phyloP scores from a whole-genome alignment of 2,797 vertebrate species.

The Eurystomus glaucurus region DNA sequence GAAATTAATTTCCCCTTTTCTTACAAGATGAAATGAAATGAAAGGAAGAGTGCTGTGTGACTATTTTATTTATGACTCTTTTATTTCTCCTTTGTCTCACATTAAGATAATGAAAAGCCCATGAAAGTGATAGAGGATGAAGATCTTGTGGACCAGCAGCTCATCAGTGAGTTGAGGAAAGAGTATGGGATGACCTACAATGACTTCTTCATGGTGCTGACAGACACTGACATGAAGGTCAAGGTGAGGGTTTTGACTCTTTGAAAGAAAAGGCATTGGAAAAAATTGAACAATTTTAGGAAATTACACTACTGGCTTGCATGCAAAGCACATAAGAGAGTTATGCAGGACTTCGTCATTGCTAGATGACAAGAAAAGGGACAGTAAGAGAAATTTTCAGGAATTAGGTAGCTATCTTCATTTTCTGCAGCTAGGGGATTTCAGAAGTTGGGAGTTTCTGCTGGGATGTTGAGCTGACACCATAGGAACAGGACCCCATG shows the following conservation, averaged over 20 bases:
- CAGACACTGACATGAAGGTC: constrained; percentile 93
- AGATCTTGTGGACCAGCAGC: constrained; percentile 93
- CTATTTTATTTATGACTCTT: neutral
- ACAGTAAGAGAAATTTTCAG: neutral
- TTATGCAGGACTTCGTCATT: neutral
- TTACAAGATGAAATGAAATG: constrained; percentile 1
- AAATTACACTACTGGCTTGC: neutral
- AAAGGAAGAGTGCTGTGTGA: neutral
- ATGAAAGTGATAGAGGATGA: constrained; percentile 95
- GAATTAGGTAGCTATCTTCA: neutral
- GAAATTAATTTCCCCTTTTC: neutral
- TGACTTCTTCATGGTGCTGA: constrained; percentile 97
- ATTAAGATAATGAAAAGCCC: constrained; percentile 94
- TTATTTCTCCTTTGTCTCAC: constrained; percentile 45
- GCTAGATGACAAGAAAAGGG: neutral
- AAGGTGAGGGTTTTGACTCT: constrained; percentile 85
- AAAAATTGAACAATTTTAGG: neutral
- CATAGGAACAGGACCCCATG: neutral
- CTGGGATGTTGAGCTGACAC: neutral
- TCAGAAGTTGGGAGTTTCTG: neutral
- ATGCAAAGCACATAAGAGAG: neutral
- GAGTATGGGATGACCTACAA: constrained; percentile 95
- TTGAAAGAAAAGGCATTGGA: neutral
- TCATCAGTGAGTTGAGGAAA: constrained; percentile 94
- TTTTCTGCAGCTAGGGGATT: neutral